Evolutionary conservation across 2,113 vertebrate species (phyloP).

Genomic region (Ceyx margarethae): DNA sequence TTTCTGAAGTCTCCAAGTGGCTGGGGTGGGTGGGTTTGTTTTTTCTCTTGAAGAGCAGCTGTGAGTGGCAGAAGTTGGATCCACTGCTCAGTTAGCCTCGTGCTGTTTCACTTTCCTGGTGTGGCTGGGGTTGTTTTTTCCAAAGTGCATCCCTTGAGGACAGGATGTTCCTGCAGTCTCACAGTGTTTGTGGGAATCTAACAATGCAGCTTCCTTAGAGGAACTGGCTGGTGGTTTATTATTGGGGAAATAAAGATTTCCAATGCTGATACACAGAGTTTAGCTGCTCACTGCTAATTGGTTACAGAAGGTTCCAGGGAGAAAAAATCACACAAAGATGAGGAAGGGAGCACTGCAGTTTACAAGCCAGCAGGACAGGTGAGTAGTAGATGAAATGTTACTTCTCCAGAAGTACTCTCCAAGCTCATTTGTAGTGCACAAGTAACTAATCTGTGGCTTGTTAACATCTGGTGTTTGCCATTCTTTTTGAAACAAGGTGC

Average conservation of each 20-base stretch:
- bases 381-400: neutral
- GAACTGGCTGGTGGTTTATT: neutral
- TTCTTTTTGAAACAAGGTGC: neutral
- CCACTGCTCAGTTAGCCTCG: neutral
- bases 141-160: neutral
- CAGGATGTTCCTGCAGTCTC: neutral
- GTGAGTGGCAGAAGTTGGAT: neutral
- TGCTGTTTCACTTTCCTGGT: neutral
- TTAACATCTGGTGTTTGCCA: neutral
- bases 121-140: neutral
- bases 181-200: neutral
- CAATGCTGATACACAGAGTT: neutral
- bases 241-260: neutral
- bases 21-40: neutral
- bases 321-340: neutral
- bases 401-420: slow-evolving; percentile 7
- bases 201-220: neutral
- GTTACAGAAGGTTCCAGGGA: neutral
- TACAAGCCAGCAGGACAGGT: neutral
- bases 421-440: neutral
- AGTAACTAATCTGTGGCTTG: neutral
- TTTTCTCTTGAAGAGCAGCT: too few relatives aligned
- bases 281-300: neutral
- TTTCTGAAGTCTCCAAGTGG: slow-evolving; percentile 24
- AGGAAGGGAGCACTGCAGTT: neutral